Evolutionary conservation across 2,888 invertebrate genomes (phyloP).

Genomic region (Molanna angustata): DNA sequence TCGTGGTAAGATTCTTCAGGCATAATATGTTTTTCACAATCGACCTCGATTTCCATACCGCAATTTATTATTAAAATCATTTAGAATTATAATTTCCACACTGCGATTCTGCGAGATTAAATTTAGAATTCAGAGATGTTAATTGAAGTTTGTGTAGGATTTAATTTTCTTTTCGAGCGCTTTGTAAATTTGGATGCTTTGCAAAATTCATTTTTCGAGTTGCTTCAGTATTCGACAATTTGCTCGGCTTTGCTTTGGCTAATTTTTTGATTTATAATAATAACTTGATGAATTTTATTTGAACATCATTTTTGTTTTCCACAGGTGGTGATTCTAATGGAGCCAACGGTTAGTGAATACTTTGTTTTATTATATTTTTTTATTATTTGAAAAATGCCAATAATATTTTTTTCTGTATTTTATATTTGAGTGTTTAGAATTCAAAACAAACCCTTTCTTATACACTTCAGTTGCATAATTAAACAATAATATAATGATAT

Average conservation of each 20-base stretch:
- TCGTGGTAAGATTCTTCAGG: no score
- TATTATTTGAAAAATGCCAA: background rate
- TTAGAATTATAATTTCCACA: no score
- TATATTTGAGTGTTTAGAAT: background rate
- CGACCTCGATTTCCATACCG: no score
- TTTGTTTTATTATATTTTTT: background rate
- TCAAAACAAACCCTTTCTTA: background rate
- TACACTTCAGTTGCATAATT: background rate
- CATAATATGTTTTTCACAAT: no score
- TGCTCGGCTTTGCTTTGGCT: conserved; percentile 26
- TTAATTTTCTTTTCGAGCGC: conserved; percentile 9
- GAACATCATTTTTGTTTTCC: conserved; percentile 15
- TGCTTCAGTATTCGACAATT: conserved; percentile 32
- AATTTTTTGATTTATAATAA: no score
- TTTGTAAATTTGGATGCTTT: conserved; percentile 26
- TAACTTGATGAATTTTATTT: no score
- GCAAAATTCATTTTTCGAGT: conserved; percentile 4
- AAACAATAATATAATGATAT: background rate
- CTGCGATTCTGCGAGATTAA: no score
- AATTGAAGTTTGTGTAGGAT: background rate
- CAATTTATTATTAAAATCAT: no score
- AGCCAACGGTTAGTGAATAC: conserved; percentile 15
- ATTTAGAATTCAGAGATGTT: no score
- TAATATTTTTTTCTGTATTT: conserved; percentile 1
- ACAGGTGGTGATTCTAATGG: conserved; percentile 29